A percentile compares a stretch with the other conserved stretches of the same genome.
Evolutionary conservation across 1,140 invertebrate genomes (phyloP).

Genomic region (Aphidius gifuensis): DNA sequence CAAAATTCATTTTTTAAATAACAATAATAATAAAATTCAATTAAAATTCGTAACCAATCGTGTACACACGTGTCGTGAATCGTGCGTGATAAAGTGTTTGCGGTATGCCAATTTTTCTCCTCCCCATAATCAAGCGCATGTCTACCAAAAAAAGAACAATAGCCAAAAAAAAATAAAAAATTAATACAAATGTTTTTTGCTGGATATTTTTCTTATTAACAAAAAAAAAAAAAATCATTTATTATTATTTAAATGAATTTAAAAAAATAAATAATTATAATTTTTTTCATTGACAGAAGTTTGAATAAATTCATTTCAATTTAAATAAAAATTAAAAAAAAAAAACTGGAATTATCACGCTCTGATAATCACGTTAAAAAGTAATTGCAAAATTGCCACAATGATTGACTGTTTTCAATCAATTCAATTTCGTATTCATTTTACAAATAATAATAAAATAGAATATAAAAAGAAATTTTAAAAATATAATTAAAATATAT

Average conservation of each 20-base stretch:
- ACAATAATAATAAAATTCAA: too few relatives aligned
- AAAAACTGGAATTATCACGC: conserved; percentile 17
- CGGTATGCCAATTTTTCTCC: conserved; percentile 7
- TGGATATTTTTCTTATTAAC: too few relatives aligned
- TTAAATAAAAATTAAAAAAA: background rate
- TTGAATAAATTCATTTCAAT: background rate
- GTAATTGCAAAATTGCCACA: background rate
- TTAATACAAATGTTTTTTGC: too few relatives aligned
- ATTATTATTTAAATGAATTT: background rate
- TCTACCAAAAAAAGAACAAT: too few relatives aligned
- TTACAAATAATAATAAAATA: background rate
- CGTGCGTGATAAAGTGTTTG: conserved; percentile 24
- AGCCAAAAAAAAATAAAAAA: too few relatives aligned
- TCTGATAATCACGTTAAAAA: conserved; percentile 21
- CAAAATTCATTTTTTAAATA: too few relatives aligned
- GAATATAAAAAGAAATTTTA: too few relatives aligned
- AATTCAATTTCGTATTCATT: conserved; percentile 1
- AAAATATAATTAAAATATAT: background rate
- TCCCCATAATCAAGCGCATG: background rate
- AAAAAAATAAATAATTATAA: conserved; percentile 1
- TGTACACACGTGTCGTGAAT: conserved; percentile 18
- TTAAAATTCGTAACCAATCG: background rate
- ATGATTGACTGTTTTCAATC: conserved; percentile 10
- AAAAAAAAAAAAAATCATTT: background rate
- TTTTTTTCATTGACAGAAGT: background rate